Evolutionary conservation across 2,113 vertebrate genomes (phyloP), one percentile per base, ranked within the genome.

Genomic region (Pogona vitticeps): DNA sequence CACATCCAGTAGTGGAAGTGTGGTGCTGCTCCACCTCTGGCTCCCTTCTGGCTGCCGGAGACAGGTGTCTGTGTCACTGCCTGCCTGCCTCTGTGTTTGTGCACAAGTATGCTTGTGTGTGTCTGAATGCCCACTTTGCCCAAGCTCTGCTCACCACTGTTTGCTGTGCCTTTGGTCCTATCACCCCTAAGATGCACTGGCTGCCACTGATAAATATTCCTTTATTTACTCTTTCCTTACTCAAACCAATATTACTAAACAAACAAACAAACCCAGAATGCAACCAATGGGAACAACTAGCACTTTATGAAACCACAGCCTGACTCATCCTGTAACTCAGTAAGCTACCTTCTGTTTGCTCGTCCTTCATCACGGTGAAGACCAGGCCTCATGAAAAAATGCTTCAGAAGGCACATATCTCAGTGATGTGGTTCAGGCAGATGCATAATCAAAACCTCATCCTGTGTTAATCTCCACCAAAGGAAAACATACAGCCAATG

Each of bases 341-440:
- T 52, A 10, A 56, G 33, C 71, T 82, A 68, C 36, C 81, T 76
- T 0, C 0, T 13, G 0, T 0, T 91, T 91, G 92, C 73, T 92
- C 92, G 90, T 71, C 0, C 1, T 80, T 36, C 70, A 0, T 10
- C 0, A 52, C 15, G 2, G 14, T 79, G 31, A 6, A 8, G 26
- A 46, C 40, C 2, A 56, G 46, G 68, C n/a, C 46, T 18, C 52
- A 17, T 56, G 59, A 68, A 38, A 61, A 0, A 0, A 52, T 75
- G n/a, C 0, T 33, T 15, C 67, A 72, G 72, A 42, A 46, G 31
- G 12, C n/a, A 28, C 67, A 52, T 78, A 14, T 56, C 14, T 68
- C n/a, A 72, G 15, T 23, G 1, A 3, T 6, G 23, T 78, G 76
- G 63, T 2, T 31, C 23, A 61, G 36, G 10, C 20, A 46, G 31